A percentile compares a stretch with the other conserved stretches of the same genome.
Evolutionary conservation across 2,888 invertebrate genomes (phyloP).

Genomic region (Beris chalybata): DNA sequence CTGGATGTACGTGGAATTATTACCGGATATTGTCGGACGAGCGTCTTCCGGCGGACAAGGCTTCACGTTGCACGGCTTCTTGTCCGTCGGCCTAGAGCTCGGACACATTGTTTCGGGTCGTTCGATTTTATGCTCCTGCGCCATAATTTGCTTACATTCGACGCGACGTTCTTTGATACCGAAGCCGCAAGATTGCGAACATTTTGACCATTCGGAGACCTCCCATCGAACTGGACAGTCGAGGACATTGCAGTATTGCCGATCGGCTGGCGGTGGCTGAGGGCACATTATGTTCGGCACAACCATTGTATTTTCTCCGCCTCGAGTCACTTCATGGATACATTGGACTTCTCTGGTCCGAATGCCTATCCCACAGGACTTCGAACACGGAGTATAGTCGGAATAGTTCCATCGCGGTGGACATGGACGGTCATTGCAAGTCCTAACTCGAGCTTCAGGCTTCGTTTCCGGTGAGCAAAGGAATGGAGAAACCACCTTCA

Average conservation of each 20-base stretch:
- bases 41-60: constrained; percentile 74
- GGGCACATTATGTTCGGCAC: constrained; percentile 92
- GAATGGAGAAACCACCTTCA: constrained; percentile 83
- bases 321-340: constrained; percentile 73
- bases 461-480: constrained; percentile 84
- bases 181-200: constrained; percentile 89
- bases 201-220: constrained; percentile 85
- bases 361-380: constrained; percentile 92
- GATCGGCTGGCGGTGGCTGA: constrained; percentile 83
- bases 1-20: constrained; percentile 81
- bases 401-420: constrained; percentile 93
- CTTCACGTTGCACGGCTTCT: constrained; percentile 83
- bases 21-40: constrained; percentile 74
- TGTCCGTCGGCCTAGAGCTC: constrained; percentile 71
- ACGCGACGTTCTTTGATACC: constrained; percentile 82
- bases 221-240: constrained; percentile 94
- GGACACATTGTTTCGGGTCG: constrained; percentile 76
- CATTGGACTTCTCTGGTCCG: constrained; percentile 77
- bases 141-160: constrained; percentile 90
- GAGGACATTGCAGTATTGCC: constrained; percentile 88
- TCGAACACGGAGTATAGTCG: constrained; percentile 86
- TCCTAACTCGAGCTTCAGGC: constrained; percentile 84
- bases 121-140: constrained; percentile 86
- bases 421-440: constrained; percentile 94
- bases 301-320: constrained; percentile 84